phyloP scores from a whole-genome alignment of 2,113 vertebrate genomes.

The Chrysemys picta region DNA sequence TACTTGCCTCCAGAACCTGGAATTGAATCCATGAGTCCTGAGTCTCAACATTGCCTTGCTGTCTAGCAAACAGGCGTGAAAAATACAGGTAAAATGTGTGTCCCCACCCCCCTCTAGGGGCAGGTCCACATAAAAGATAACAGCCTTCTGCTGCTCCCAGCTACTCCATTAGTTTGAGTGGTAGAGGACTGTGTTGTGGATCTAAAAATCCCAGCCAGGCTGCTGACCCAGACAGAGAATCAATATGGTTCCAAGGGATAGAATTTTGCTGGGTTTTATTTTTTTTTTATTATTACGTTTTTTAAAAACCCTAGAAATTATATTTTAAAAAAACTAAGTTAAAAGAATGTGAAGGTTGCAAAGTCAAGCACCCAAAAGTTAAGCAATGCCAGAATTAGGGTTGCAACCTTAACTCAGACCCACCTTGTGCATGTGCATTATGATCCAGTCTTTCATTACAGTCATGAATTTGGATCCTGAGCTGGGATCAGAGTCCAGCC shows the following conservation, averaged over 20 bases:
- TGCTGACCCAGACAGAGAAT: background rate
- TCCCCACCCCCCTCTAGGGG: background rate
- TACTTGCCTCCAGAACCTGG: background rate
- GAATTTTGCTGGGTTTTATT: background rate
- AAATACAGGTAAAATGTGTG: background rate
- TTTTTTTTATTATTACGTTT: background rate
- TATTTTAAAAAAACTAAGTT: background rate
- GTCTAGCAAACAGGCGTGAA: background rate
- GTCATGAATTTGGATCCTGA: background rate
- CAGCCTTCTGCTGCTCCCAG: background rate
- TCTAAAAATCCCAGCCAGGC: background rate
- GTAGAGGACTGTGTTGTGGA: background rate
- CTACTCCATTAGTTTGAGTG: background rate
- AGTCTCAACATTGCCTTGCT: background rate
- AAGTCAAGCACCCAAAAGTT: background rate
- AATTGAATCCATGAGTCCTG: background rate
- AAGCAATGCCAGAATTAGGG: background rate
- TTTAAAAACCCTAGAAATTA: background rate
- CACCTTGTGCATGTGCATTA: too few species aligned
- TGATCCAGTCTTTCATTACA: background rate
- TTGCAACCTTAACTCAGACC: background rate
- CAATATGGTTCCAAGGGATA: background rate
- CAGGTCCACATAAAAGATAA: background rate
- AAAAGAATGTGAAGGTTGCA: background rate
- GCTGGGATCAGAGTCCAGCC: background rate